These are phyloP conservation scores for Neogobius melanostomus DNA, from an alignment of 2,113 vertebrate species.

Conservation along the genomic window DNA sequence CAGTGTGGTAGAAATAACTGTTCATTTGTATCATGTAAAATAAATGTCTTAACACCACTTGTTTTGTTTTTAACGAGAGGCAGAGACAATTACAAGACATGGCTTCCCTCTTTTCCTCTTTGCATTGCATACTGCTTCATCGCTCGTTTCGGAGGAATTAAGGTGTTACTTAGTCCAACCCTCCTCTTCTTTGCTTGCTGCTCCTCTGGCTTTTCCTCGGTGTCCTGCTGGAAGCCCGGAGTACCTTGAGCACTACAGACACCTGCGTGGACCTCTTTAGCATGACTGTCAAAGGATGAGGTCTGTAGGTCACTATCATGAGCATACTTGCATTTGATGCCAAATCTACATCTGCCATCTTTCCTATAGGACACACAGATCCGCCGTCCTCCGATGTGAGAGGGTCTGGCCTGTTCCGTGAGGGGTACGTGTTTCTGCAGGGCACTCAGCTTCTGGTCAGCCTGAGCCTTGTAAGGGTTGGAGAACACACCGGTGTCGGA, in stretches of 20 bases:
- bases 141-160: constrained; percentile 79
- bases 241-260: constrained; percentile 4
- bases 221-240: constrained; percentile 1
- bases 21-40: constrained; percentile 60
- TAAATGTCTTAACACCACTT: constrained; percentile 66
- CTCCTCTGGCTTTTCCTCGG: constrained; percentile 42
- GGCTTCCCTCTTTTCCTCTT: constrained; percentile 50
- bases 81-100: constrained; percentile 38
- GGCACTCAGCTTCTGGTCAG: constrained; percentile 70
- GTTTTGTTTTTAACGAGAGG: constrained; percentile 14
- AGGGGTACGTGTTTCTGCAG: constrained; percentile 82
- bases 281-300: constrained; percentile 14
- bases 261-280: constrained; percentile 3
- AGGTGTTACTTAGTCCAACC: constrained; percentile 76
- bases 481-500: constrained; percentile 75
- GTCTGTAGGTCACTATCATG: constrained; percentile 81
- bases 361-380: constrained; percentile 78
- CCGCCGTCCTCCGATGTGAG: constrained; percentile 72
- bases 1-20: constrained; percentile 39
- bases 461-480: constrained; percentile 78
- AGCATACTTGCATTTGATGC: constrained; percentile 80
- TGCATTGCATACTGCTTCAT: constrained; percentile 73
- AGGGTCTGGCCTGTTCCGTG: constrained; percentile 71
- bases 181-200: constrained; percentile 68
- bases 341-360: constrained; percentile 79